Evolutionary conservation across 2,797 vertebrate species (phyloP).

Genomic region (Cyprinella venusta): DNA sequence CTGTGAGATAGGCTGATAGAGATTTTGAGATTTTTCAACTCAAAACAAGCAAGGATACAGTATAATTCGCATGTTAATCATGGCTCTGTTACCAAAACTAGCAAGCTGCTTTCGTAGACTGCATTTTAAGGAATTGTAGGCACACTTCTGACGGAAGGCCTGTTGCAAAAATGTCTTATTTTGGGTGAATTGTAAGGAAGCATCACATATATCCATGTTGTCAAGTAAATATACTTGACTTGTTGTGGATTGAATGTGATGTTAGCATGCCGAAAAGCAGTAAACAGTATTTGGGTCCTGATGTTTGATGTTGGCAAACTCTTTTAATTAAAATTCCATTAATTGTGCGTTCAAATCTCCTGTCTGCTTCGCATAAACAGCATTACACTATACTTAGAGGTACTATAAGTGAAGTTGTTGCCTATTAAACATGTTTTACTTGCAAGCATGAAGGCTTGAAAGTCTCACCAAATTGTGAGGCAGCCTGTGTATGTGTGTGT

Average conservation of each 20-base stretch:
- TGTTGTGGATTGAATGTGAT: neutral
- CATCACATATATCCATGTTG: neutral
- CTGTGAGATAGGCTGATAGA: conserved; percentile 31
- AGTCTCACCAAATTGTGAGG: neutral
- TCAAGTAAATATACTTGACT: too few species aligned
- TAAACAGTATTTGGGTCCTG: neutral
- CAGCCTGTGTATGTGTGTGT: neutral
- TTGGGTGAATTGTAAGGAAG: neutral
- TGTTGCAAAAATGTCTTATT: neutral
- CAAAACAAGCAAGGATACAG: conserved; percentile 36
- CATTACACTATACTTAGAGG: neutral
- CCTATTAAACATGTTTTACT: neutral
- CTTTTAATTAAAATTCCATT: neutral
- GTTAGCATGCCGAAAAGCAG: neutral
- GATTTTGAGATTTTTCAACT: conserved; percentile 15
- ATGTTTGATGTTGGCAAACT: neutral
- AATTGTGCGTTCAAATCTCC: neutral
- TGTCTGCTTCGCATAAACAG: neutral
- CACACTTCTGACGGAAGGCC: neutral
- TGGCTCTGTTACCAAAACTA: neutral
- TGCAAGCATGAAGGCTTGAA: neutral
- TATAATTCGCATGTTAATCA: conserved; percentile 21
- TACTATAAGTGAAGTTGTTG: neutral
- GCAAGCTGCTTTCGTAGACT: neutral
- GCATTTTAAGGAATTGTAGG: neutral